Percentiles rank a stretch among this genome's conserved stretches.
Evolutionary conservation across 2,797 vertebrate species (phyloP).

Genomic region (Fundulus diaphanus): DNA sequence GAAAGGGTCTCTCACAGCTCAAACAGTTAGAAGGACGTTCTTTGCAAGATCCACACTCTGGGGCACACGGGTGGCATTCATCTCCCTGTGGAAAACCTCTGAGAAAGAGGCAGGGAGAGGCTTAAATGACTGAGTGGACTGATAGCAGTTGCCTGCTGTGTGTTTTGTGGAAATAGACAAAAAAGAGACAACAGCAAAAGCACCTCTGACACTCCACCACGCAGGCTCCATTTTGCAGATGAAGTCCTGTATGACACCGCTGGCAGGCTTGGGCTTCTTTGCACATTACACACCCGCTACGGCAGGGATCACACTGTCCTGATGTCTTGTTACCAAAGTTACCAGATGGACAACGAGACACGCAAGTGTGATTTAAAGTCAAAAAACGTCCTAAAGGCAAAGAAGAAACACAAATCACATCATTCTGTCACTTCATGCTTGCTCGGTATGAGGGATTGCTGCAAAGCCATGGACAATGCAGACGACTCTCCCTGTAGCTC

Average conservation of each 20-base stretch:
- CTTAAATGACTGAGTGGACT: neutral
- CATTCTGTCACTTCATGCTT: no score
- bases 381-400: conserved; percentile 57
- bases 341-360: conserved; percentile 80
- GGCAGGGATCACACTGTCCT: conserved; percentile 85
- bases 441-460: no score
- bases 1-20: conserved; percentile 78
- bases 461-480: no score
- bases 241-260: conserved; percentile 77
- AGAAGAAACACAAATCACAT: conserved; percentile 13
- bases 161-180: neutral
- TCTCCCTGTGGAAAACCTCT: conserved; percentile 85
- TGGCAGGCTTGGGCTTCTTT: conserved; percentile 72
- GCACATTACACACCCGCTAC: conserved; percentile 69
- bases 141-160: neutral
- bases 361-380: conserved; percentile 74
- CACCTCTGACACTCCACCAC: conserved; percentile 85
- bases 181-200: conserved; percentile 32
- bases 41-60: conserved; percentile 82
- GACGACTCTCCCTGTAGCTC: no score
- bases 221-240: conserved; percentile 86
- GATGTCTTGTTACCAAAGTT: conserved; percentile 78
- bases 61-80: conserved; percentile 77
- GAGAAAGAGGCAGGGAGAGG: conserved; percentile 9
- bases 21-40: conserved; percentile 80